These are phyloP conservation scores for Delphinapterus leucas DNA, from an alignment of 2,113 vertebrate genomes.

Conservation along the genomic window DNA sequence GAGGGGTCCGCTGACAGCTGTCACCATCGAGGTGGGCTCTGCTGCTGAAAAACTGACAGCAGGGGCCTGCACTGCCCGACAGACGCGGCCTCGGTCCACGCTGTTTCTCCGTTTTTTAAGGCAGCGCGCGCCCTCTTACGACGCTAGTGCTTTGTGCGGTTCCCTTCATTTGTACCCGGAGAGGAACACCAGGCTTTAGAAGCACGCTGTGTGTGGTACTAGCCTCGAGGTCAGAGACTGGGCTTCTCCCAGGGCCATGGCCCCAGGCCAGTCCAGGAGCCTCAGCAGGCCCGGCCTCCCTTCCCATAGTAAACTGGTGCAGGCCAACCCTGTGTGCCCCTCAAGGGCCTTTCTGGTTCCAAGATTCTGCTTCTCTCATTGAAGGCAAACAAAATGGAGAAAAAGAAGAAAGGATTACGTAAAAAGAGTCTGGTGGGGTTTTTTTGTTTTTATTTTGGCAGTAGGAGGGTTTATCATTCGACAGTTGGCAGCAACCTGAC, in stretches of 20 bases:
- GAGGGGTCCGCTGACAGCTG: not conserved
- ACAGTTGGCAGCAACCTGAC: not conserved
- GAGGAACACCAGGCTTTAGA: not conserved
- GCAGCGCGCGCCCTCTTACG: not conserved
- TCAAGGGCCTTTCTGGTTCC: not conserved
- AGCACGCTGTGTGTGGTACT: accelerated
- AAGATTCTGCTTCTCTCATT: not conserved
- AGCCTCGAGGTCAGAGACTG: not conserved
- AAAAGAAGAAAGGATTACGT: not conserved
- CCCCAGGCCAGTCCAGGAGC: not conserved
- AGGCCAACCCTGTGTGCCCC: not conserved
- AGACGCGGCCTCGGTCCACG: accelerated
- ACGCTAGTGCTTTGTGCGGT: accelerated
- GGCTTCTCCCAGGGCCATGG: not conserved
- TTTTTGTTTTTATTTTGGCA: not conserved
- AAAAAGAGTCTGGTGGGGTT: not conserved
- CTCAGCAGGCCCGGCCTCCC: not conserved
- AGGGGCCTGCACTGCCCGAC: not conserved
- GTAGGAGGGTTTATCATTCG: not conserved
- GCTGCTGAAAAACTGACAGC: accelerated
- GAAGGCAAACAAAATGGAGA: not conserved
- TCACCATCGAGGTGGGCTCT: not conserved
- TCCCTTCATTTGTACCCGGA: not conserved
- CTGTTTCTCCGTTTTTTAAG: accelerated
- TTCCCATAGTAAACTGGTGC: not conserved